phyloP scores from a whole-genome alignment of 2,888 invertebrate genomes.

The Micoletzkya japonica region DNA sequence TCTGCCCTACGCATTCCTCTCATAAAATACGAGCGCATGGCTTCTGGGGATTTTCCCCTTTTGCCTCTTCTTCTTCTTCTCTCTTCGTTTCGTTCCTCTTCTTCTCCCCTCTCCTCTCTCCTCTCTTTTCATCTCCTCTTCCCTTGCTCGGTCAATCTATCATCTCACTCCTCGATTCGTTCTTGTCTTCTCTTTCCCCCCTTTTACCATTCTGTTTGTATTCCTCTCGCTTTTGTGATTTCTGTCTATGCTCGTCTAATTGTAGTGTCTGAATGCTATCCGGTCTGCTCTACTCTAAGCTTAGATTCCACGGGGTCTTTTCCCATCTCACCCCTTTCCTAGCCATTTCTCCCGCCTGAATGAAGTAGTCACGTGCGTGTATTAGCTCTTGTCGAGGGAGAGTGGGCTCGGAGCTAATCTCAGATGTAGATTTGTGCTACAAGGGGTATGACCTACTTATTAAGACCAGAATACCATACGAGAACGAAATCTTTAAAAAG shows the following conservation, averaged over 20 bases:
- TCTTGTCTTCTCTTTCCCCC: neutral
- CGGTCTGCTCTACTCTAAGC: neutral
- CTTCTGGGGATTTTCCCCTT: too few species aligned
- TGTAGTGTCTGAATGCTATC: too few species aligned
- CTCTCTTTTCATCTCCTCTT: neutral
- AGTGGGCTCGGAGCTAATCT: too few species aligned
- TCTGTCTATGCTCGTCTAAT: too few species aligned
- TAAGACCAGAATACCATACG: too few species aligned
- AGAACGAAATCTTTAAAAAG: too few species aligned
- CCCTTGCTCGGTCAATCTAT: neutral
- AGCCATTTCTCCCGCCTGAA: neutral
- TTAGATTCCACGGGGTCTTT: neutral
- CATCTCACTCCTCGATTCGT: neutral
- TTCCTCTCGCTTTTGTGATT: neutral
- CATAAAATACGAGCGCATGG: too few species aligned
- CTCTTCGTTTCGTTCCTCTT: too few species aligned
- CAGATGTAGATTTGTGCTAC: too few species aligned
- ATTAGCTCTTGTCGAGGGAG: neutral
- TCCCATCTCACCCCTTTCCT: neutral
- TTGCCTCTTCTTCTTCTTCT: too few species aligned
- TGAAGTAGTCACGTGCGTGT: neutral
- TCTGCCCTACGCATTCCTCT: too few species aligned
- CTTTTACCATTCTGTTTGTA: neutral
- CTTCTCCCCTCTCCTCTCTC: neutral
- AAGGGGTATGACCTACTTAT: too few species aligned